Conservation (phyloP, 2,888 invertebrate species). For the Pogonocherus hispidulus region DNA sequence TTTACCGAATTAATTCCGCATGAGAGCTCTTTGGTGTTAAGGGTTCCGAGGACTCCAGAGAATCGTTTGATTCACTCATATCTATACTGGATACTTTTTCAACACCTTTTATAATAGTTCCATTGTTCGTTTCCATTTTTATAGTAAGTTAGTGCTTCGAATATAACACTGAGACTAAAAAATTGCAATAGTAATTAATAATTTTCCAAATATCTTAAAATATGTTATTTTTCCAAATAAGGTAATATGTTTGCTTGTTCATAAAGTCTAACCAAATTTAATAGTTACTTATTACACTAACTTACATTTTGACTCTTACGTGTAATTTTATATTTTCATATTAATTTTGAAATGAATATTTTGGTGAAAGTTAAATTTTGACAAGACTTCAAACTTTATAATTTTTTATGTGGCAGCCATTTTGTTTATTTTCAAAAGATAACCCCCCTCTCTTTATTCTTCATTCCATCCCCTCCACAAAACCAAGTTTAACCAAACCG, state of each 20-base stretch:
- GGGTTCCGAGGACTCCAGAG: conserved; percentile 38
- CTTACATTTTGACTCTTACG: conserved; percentile 49
- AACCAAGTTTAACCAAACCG: too few species aligned
- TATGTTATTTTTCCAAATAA: conserved; percentile 37
- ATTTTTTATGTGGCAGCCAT: conserved; percentile 44
- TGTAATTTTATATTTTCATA: conserved; percentile 42
- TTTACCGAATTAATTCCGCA: conserved; percentile 34
- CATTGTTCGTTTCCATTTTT: conserved; percentile 17
- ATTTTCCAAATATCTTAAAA: conserved; percentile 21
- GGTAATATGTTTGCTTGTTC: conserved; percentile 27
- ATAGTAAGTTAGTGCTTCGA: conserved; percentile 30
- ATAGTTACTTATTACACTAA: conserved; percentile 23
- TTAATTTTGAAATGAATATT: conserved; percentile 40
- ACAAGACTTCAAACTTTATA: conserved; percentile 48
- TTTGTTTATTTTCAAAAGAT: conserved; percentile 38
- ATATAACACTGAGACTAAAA: conserved; percentile 48
- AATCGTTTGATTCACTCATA: conserved; percentile 45
- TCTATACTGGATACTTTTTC: conserved; percentile 25
- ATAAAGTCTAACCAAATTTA: conserved; percentile 8
- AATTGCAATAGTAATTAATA: conserved; percentile 1
- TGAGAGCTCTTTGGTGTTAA: conserved; percentile 16
- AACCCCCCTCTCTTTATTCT: too few species aligned
- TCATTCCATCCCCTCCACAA: too few species aligned
- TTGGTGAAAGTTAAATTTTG: conserved; percentile 43
- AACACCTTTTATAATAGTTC: not conserved